Evolutionary conservation across 1,140 invertebrate species (phyloP), one percentile per base, ranked within the genome.

Genomic region (Physella acuta): DNA sequence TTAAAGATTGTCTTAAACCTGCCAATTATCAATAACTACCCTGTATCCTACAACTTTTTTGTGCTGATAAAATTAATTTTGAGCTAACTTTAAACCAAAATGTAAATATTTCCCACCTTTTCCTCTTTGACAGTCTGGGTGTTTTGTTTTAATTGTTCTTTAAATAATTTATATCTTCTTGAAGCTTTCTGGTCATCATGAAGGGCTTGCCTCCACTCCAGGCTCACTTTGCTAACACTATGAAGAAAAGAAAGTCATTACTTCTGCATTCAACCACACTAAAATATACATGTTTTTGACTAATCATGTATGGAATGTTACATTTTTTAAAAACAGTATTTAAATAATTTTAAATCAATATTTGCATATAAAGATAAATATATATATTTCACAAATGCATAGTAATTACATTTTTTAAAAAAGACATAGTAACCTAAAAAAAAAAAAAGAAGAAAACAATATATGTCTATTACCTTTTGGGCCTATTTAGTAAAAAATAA

Each of bases 111-210:
- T 24, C 58, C 30, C 4, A 61, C 59, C 59, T 61, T 61, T n/a
- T n/a, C 59, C 33, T 39, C 1, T 2, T 3, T 26, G 2, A 26
- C 14, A 14, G 28, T 33, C n/a, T 20, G 3, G 3, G 3, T 37
- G 14, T 24, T 36, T 8, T 11, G 3, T 36, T 33, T 36, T 1
- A 39, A 24, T 28, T 8, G 28, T 34, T 11, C 28, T 11, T 24
- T n/a, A 33, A 34, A 34, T 28, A 37, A 36, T 24, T 34, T 61
- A 36, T 61, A 61, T 61, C 59, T 61, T 20, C 39, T 20, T 16
- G 28, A 61, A 37, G 59, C 59, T n/a, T 61, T 39, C 24, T n/a
- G 36, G 28, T 61, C 59, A 61, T 61, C 39, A 36, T 2, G 28
- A 20, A 61, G 2, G 3, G 59, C 33, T 14, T n/a, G 3, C 36